Base-by-base conservation (phyloP, 2,888 invertebrate species). In the Stramonita haemastoma region DNA sequence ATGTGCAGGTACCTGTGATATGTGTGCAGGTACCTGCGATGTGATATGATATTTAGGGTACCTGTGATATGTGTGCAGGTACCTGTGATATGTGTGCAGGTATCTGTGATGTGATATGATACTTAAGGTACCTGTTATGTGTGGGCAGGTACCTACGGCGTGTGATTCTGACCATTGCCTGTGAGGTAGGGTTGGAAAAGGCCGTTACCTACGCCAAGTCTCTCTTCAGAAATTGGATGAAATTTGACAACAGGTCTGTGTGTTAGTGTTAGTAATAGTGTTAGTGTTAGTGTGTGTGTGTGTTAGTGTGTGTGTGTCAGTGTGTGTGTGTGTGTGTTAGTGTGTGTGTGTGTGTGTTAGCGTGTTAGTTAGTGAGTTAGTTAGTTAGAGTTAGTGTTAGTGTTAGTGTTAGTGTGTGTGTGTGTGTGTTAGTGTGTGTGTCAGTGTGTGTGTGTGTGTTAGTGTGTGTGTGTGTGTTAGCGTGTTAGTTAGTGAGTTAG, bases 191-290 rank as follows among this genome's bases (percentile, higher is more conserved):
- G 0, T 93, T 95, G 19, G 93, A 93, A 73, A 93, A 93, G 70
- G 95, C 95, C 15, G 93, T 95, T 2, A 90, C 92, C 13, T 95
- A 94, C 91, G 95, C 95, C 46, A 93, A 93, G 85, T 91, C 91
- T 8, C 91, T 91, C 91, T 95, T 95, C 90, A 90, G 91, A 1
- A 91, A 92, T 26, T 95, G 95, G 95, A 95, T 94, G 94, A 90
- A 92, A 8, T 93, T 94, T 84, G 94, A 93, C 29, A 93, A 91
- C 57, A 93, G 92, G 95, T 95, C n/a, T n/a, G n/a, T n/a, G n/a
- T n/a, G n/a, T n/a, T n/a, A n/a, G n/a, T n/a, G n/a, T n/a, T n/a
- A n/a, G n/a, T n/a, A n/a, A n/a, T n/a, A n/a, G n/a, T n/a, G n/a
- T n/a, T n/a, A n/a, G n/a, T n/a, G n/a, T n/a, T n/a, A n/a, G n/a